A percentile compares a stretch with the other conserved stretches of the same genome.
These are phyloP conservation scores for Denticeps clupeoides DNA, from an alignment of 2,797 vertebrate species.

Conservation along the genomic window DNA sequence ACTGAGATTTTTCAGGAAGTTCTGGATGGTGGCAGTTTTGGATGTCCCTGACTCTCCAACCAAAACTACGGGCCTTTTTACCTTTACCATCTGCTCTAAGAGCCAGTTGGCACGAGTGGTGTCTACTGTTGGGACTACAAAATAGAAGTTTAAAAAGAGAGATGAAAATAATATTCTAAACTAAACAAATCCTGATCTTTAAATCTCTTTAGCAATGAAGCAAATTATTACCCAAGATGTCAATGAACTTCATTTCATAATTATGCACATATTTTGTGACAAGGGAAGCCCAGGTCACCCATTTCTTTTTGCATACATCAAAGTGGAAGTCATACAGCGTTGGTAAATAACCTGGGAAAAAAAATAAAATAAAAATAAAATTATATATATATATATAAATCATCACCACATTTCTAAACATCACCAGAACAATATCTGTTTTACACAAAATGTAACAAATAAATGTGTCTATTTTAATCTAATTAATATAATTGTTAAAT, in stretches of 20 bases:
- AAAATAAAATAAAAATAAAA: too few relatives aligned
- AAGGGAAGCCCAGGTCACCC: slow-evolving; percentile 80
- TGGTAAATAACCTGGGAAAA: slow-evolving; percentile 68
- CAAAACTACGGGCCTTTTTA: slow-evolving; percentile 74
- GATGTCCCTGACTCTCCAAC: slow-evolving; percentile 94
- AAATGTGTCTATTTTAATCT: too few relatives aligned
- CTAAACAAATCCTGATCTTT: background rate
- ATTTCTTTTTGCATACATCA: slow-evolving; percentile 56
- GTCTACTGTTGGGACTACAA: slow-evolving; percentile 84
- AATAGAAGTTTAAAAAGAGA: slow-evolving; percentile 2
- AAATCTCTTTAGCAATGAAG: background rate
- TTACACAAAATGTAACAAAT: too few relatives aligned
- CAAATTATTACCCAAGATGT: slow-evolving; percentile 76
- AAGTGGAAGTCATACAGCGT: slow-evolving; percentile 93
- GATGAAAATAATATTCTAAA: background rate
- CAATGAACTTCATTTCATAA: slow-evolving; percentile 66
- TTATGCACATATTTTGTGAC: slow-evolving; percentile 74
- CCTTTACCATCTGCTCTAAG: slow-evolving; percentile 80
- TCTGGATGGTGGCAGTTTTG: slow-evolving; percentile 88
- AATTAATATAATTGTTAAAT: background rate
- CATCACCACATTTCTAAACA: too few relatives aligned
- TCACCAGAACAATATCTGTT: too few relatives aligned
- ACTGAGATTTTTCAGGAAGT: slow-evolving; percentile 73
- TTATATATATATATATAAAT: background rate
- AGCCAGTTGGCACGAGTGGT: slow-evolving; percentile 81